Evolutionary conservation across 2,113 vertebrate genomes (phyloP).

Genomic region (Sceloporus undulatus): DNA sequence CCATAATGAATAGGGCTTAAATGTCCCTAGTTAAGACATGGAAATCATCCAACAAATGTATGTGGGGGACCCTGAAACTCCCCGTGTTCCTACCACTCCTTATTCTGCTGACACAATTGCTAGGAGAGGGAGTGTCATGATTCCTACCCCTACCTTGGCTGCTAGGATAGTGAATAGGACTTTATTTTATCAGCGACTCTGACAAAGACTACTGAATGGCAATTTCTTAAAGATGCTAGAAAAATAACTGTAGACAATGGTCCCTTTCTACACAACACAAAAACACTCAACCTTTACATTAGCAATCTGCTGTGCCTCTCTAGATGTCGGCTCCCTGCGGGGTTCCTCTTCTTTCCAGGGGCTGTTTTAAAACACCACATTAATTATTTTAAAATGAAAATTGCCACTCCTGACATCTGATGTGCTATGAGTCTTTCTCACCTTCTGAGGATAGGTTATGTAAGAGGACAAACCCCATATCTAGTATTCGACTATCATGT

Average conservation of each 20-base stretch:
- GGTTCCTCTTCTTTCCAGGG: too few species aligned
- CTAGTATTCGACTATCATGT: neutral
- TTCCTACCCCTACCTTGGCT: too few species aligned
- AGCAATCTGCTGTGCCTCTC: conserved; percentile 31
- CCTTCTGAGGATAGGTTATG: neutral
- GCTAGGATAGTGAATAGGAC: too few species aligned
- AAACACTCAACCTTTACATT: conserved; percentile 70
- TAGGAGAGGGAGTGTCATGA: neutral
- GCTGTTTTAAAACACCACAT: too few species aligned
- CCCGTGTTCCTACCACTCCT: too few species aligned
- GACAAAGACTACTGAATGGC: neutral
- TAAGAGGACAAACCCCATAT: neutral
- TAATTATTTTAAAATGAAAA: too few species aligned
- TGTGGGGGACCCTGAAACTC: too few species aligned
- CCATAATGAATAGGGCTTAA: too few species aligned
- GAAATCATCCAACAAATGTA: too few species aligned
- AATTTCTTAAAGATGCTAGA: neutral
- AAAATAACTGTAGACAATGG: neutral
- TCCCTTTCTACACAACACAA: neutral
- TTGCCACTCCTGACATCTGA: neutral
- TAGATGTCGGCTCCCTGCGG: conserved; percentile 64
- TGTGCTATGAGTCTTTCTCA: neutral
- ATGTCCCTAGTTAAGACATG: too few species aligned
- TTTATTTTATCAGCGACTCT: neutral
- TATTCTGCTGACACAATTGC: too few species aligned